Evolutionary conservation across 1,140 invertebrate species (phyloP).

Genomic region (Bilobella aurantiaca): DNA sequence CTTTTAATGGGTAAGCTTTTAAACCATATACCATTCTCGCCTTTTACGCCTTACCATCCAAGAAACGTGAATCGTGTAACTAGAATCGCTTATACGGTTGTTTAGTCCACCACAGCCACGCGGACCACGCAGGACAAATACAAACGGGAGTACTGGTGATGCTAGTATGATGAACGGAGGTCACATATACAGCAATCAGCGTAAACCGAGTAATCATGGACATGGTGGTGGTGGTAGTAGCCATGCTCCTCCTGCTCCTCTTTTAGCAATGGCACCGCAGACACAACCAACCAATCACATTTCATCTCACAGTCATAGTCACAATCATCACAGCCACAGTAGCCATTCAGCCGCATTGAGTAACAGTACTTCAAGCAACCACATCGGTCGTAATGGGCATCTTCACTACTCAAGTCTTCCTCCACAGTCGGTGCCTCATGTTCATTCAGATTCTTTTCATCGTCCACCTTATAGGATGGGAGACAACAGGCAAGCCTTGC

Average conservation of each 20-base stretch:
- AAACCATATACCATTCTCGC: not conserved
- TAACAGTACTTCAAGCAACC: conserved; percentile 11
- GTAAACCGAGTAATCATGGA: not conserved
- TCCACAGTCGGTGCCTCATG: conserved; percentile 29
- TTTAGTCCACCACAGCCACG: not conserved
- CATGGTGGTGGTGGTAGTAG: not conserved
- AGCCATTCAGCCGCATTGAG: conserved; percentile 15
- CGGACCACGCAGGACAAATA: conserved; percentile 11
- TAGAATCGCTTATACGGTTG: no score
- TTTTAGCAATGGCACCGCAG: conserved; percentile 21
- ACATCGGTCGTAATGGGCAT: conserved; percentile 19
- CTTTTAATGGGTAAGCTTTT: conserved; percentile 24
- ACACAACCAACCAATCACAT: conserved; percentile 12
- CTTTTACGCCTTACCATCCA: not conserved
- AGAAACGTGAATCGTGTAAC: no score
- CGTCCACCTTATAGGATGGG: not conserved
- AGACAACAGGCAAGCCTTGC: conserved; percentile 15
- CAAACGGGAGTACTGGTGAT: conserved; percentile 2
- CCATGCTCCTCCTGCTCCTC: conserved; percentile 17
- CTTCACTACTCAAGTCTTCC: conserved; percentile 18
- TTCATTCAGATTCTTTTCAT: conserved; percentile 20
- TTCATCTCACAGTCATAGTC: conserved; percentile 22
- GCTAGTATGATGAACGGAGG: not conserved
- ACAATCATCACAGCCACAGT: conserved; percentile 22
- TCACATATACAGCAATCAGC: conserved; percentile 1